Conservation (phyloP, 2,888 invertebrate genomes). For the Euphydryas editha region DNA sequence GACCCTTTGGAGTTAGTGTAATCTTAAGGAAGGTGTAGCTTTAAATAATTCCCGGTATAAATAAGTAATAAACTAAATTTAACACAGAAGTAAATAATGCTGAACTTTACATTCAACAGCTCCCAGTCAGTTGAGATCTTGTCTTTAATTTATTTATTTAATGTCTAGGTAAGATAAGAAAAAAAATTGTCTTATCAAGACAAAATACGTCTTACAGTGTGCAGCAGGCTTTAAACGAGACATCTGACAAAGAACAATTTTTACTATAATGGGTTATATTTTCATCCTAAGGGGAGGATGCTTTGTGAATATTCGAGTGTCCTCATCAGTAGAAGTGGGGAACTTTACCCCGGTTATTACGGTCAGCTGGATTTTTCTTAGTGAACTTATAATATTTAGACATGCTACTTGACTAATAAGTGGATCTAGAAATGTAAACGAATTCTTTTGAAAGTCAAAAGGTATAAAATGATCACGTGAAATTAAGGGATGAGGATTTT, state of each 20-base stretch:
- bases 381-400: not conserved
- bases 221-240: constrained; percentile 12
- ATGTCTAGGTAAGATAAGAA: no score
- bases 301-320: not conserved
- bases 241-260: not conserved
- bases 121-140: no score
- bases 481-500: no score
- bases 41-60: no score
- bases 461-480: not conserved
- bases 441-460: no score
- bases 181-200: no score
- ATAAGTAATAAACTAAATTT: no score
- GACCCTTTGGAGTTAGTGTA: no score
- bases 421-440: not conserved
- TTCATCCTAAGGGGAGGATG: not conserved
- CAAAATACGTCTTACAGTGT: not conserved
- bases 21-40: no score
- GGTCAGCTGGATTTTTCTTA: not conserved
- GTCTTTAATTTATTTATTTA: no score
- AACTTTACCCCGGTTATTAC: not conserved
- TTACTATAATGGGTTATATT: not conserved
- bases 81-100: no score
- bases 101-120: no score
- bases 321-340: not conserved
- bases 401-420: constrained; percentile 2